Base-by-base conservation (phyloP, 1,140 invertebrate genomes). In the Musca vetustissima region DNA sequence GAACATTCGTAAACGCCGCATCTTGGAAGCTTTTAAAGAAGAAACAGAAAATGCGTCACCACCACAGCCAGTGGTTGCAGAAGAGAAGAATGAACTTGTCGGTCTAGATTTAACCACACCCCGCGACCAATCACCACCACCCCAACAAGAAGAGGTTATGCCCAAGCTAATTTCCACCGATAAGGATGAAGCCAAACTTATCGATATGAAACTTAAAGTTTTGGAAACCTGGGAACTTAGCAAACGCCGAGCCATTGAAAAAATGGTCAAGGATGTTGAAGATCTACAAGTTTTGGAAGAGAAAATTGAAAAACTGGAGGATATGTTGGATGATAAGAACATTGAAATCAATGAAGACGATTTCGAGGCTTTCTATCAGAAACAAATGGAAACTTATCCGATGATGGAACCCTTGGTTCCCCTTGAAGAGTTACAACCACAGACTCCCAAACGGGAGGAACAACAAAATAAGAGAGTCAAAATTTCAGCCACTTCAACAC, bases 191-290 rank as follows among this genome's bases (percentile, higher is more conserved):
- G 21, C 70, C 19, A 69, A 71, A 1, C 11, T 75, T 0, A 77
- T 78, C n/a, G 73, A 74, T 8, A 68, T 70, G 6, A 71, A 69
- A 1, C 4, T 78, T 0, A 68, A 73, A 48, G 48, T 73, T 9
- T 50, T 78, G 3, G 66, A 69, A 52, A 67, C 68, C 9, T 78
- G 76, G 76, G 77, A 78, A 59, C 64, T 55, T 9, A 69, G 61
- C 65, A 78, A 79, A 43, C 73, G 74, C 4, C 70, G 70, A 28
- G 77, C 75, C 1, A 67, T 78, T 4, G 74, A 75, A 32, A 32
- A 74, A 53, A 64, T 78, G 0, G 78, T 71, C 3, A 50, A 66
- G 2, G 77, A 79, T 15, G 75, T 79, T 4, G 77, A 73, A 15
- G 73, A 79, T 15, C 65, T 79, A 1, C 75, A 78, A 28, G 53